Base-by-base conservation (phyloP, 2,888 invertebrate genomes). In the Drosophila parthenogenetica region DNA sequence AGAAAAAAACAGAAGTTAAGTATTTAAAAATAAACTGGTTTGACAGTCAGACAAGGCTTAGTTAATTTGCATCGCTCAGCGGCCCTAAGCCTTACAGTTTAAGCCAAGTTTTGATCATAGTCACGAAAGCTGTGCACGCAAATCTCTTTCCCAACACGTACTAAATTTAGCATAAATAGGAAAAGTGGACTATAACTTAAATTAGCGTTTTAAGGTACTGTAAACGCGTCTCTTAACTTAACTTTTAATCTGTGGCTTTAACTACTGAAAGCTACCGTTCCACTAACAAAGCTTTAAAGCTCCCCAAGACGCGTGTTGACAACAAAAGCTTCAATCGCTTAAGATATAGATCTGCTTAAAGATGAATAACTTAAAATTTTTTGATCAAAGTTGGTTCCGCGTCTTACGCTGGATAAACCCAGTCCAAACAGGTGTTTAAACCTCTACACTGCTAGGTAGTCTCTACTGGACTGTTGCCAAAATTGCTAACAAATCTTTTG, bases 31-130 rank as follows among this genome's bases (percentile, higher is more conserved):
- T 17, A 77, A 76, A 73, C 69, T 11, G 62, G 68, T 68, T 77
- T 68, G 16, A 32, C 40, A n/a, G 25, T 49, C 65, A 40, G 64
- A 58, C n/a, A 53, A 60, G 72, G 61, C 54, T 74, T 46, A 22
- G 50, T 67, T 79, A 57, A 77, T 77, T 79, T 69, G 82, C 79
- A 46, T 75, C 46, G 29, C 16, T 50, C 14, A 39, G 39, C 0
- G 16, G 39, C 39, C 51, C 39, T 40, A 51, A 51, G 25, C 48
- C 32, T 14, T 13, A 53, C 42, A 32, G 29, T 39, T 66, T 46
- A 2, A n/a, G 32, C 43, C 22, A 58, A 49, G 48, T 67, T 72
- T 62, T 40, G 32, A 59, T 62, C 17, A 73, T 62, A 49, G 17
- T 43, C 37, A 51, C 5, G 17, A 22, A 45, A 58, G 51, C 57